Evolutionary conservation across 1,140 invertebrate genomes (phyloP), one percentile per base, ranked within the genome.

Genomic region (Drosophila takahashii): DNA sequence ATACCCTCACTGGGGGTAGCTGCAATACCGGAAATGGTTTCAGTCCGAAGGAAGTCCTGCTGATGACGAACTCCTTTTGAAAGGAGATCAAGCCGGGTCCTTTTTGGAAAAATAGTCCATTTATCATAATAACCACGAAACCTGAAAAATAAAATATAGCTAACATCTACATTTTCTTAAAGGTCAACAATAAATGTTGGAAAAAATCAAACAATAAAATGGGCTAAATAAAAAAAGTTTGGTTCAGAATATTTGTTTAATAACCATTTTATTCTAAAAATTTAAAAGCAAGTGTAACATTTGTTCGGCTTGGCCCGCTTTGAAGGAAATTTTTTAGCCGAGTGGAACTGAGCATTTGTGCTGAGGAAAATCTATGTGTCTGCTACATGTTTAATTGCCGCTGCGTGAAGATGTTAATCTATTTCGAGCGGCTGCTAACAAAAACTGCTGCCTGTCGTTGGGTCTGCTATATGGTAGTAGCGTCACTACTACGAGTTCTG

Each of bases 371-470:
- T 65, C 52, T 76, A 75, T 75, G 60, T 75, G 66, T 78, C 58
- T 78, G 74, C 54, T 78, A 64, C 74, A 65, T 78, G 76, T 77
- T 78, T 78, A 78, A 78, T 78, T 78, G 76, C 74, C 36, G 58
- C 66, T 78, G 67, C 74, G 58, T 78, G 64, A 78, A 78, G 76
- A 78, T 78, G 66, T 78, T 77, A 78, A 78, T 78, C 76, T 78
- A 72, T 56, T 58, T 58, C 59, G 72, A 77, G 48, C 58, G 71
- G 48, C 34, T 37, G 42, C 69, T 53, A 74, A 72, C 69, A 64
- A 74, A 74, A 76, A 75, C 53, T 56, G 53, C 64, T 65, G 50
- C 34, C 50, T 47, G 65, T 44, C 67, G 29, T 2, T 18, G 34
- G 60, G 27, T 27, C 59, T 64, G 27, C 26, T 64, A 27, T 36